Evolutionary conservation across 2,888 invertebrate species (phyloP).

Genomic region (Bellardia bayeri): DNA sequence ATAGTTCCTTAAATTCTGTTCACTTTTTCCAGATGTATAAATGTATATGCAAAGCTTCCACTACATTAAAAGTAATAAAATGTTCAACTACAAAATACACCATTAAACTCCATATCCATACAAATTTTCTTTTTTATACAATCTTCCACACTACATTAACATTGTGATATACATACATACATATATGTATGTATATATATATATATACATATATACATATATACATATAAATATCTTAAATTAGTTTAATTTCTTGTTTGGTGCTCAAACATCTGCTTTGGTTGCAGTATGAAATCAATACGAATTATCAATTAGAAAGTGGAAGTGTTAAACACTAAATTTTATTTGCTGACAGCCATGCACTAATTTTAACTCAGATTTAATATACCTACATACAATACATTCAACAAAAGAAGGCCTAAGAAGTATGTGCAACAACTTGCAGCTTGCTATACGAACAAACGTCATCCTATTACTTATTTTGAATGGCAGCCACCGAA

Average conservation of each 20-base stretch:
- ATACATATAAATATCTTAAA: not conserved
- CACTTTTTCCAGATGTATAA: too few species aligned
- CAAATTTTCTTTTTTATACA: not conserved
- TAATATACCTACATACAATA: slow-evolving; percentile 50
- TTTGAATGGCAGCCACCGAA: slow-evolving; percentile 60
- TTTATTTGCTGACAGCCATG: slow-evolving; percentile 81
- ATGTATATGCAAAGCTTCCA: not conserved
- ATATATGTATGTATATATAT: too few species aligned
- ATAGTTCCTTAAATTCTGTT: too few species aligned
- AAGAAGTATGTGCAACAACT: slow-evolving; percentile 9
- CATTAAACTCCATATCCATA: not conserved
- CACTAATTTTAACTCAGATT: slow-evolving; percentile 81
- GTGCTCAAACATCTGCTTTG: slow-evolving; percentile 76
- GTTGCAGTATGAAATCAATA: slow-evolving; percentile 9
- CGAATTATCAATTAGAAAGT: slow-evolving; percentile 43
- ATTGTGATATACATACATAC: not conserved
- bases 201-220: too few species aligned
- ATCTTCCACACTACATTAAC: not conserved
- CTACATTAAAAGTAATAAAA: not conserved
- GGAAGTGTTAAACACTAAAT: slow-evolving; percentile 78
- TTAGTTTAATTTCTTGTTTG: slow-evolving; percentile 33
- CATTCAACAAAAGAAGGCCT: slow-evolving; percentile 49
- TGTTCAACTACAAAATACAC: not conserved
- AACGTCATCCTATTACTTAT: slow-evolving; percentile 42
- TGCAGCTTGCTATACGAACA: slow-evolving; percentile 76